Evolutionary conservation across 1,140 invertebrate species (phyloP), one percentile per base, ranked within the genome.

Genomic region (Octopus sinensis): DNA sequence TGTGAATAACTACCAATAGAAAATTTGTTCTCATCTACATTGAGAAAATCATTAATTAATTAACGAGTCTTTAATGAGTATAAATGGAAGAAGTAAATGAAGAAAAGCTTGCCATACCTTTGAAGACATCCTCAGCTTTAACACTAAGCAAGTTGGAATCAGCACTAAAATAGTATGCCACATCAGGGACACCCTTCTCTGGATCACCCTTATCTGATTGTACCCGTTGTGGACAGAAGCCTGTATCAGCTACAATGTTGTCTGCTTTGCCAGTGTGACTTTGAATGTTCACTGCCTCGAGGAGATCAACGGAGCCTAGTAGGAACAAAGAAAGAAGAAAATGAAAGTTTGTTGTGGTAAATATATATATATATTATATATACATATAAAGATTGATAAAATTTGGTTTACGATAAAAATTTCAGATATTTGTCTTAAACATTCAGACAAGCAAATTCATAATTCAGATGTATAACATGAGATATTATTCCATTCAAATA

Each of bases 251-350:
- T 10, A 23, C 6, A 73, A 73, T 73, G 13, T 23, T 23, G 5
- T 73, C 17, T 5, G 68, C 6, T 13, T 73, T 73, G 4, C 68
- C 68, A 12, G 68, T 73, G 13, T 73, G 17, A 23, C 13, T 23
- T 73, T 73, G 7, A 73, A 73, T 73, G 30, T 73, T 73, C 17
- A 73, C 68, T 73, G 68, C 68, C 30, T 73, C 68, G 17, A 73
- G 30, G 68, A 73, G 68, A 73, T 73, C 68, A 23, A 73, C 68
- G 4, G 68, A 73, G 17, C 68, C 68, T 73, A 23, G 30, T n/a
- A 6, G 13, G 30, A 5, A 73, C 17, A 73, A 73, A 17, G 9
- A 73, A 73, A 23, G 30, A 73, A 9, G 30, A 73, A 73, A 73
- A 9, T 0, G 30, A n/a, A n/a, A 73, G 68, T 73, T 73, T 73